These are phyloP conservation scores for Mystacornis crossleyi DNA, from an alignment of 2,113 vertebrate genomes.

Conservation along the genomic window DNA sequence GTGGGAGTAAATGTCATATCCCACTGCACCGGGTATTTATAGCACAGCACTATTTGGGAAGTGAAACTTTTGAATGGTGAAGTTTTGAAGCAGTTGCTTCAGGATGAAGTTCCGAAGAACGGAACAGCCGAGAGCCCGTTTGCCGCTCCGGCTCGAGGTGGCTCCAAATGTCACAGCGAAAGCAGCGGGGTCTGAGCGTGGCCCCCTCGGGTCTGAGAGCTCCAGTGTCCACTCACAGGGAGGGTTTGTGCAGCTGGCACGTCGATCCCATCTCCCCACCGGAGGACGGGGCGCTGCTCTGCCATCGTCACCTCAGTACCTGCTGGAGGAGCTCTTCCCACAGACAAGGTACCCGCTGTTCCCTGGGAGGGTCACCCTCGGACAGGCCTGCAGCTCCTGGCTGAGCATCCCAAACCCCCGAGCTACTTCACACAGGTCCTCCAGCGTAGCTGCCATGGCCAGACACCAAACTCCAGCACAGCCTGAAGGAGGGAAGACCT, in stretches of 20 bases:
- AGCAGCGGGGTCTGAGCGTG: fast-evolving
- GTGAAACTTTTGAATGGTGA: conserved; percentile 52
- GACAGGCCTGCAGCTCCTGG: fast-evolving
- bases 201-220: fast-evolving
- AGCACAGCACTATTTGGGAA: conserved; percentile 45
- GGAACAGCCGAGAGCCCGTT: fast-evolving
- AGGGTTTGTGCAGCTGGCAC: not conserved
- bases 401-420: not conserved
- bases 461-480: not conserved
- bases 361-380: not conserved
- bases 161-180: not conserved
- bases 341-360: fast-evolving
- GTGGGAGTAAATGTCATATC: conserved; percentile 65
- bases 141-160: not conserved
- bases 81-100: not conserved
- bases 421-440: not conserved
- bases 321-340: not conserved
- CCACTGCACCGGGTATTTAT: conserved; percentile 43
- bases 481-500: not conserved
- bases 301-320: fast-evolving
- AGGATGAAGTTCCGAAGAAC: not conserved
- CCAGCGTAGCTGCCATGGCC: fast-evolving
- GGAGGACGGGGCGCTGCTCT: fast-evolving
- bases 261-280: fast-evolving
- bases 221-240: fast-evolving